Conservation (phyloP, 2,113 vertebrate species). For the Stegastes partitus region DNA sequence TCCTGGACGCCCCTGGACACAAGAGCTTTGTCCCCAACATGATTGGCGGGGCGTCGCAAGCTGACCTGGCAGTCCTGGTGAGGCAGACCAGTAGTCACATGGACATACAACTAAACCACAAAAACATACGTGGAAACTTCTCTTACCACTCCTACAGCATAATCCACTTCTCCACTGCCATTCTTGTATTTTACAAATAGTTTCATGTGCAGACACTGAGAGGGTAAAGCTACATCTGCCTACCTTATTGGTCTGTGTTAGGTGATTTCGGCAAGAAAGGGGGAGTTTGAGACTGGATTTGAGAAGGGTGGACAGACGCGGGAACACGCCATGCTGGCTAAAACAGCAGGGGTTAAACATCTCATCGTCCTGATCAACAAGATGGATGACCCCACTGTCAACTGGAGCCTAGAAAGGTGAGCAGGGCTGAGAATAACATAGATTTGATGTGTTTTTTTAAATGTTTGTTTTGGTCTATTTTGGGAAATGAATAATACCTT, state of each 20-base stretch:
- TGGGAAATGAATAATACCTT: no score
- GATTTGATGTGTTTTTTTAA: neutral
- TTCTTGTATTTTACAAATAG: neutral
- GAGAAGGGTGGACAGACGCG: conserved; percentile 98
- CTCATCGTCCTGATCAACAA: conserved; percentile 99
- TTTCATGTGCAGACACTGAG: neutral
- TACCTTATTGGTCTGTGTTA: conserved; percentile 58
- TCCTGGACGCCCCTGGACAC: conserved; percentile 97
- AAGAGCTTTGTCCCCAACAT: conserved; percentile 99
- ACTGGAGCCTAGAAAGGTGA: conserved; percentile 98
- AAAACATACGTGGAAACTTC: neutral
- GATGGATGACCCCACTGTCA: conserved; percentile 99
- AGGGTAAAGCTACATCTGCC: neutral
- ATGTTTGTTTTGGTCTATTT: no score
- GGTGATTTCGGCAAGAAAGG: conserved; percentile 99
- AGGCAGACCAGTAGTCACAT: conserved; percentile 55
- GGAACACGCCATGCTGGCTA: conserved; percentile 99
- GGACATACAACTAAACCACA: neutral
- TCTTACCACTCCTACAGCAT: no score
- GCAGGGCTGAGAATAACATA: neutral
- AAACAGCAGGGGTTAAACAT: conserved; percentile 98
- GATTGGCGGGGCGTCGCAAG: conserved; percentile 98
- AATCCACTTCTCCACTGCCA: no score
- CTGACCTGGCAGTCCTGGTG: conserved; percentile 98
- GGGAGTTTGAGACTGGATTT: conserved; percentile 99